Base-by-base conservation (phyloP, 1,140 invertebrate species). In the Hypsibius dujardini region DNA sequence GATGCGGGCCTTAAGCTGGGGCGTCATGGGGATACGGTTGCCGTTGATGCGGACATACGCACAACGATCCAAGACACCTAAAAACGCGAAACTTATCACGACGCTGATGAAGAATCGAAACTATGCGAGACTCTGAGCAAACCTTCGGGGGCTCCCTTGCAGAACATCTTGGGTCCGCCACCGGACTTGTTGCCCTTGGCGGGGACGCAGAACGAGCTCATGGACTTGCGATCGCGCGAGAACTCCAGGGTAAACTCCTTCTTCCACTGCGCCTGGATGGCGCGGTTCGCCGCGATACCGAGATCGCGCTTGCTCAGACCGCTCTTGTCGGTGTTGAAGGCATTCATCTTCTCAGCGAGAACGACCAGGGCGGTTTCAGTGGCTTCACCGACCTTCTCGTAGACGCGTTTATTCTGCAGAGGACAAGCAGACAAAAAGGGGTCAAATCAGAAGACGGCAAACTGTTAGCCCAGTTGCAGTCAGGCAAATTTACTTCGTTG, bases 231-330 rank as follows among this genome's bases (percentile, higher is more conserved):
- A 85, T 99, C 96, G 77, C 96, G 89, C 2, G 95, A 98, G 85
- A 99, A 99, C 79, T 99, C 96, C 71, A 99, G 84, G 15, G 96
- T 99, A 83, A 98, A 98, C 81, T 99, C 95, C 75, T 98, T 98
- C 84, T 91, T 94, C 92, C 93, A 97, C 79, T 95, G 95, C 67
- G 90, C 89, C 79, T 95, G 90, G 77, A 97, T 88, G 77, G 94
- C 91, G 72, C 94, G 89, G 74, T 92, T 87, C 47, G 90, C 90
- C 74, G 87, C 87, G 77, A 95, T 95, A 74, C 95, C 95, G 71
- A 88, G 81, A 67, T 92, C 90, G 77, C 95, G 89, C 73, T 93
- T 87, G 78, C 89, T 91, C 74, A 97, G 82, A 47, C 92, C 92
- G 72, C 83, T 80, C 80, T 98, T 99, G 75, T 86, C 81, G 0